A percentile compares a stretch with the other conserved stretches of the same genome.
Conservation (phyloP, 2,888 invertebrate genomes). For the Nasonovia ribisnigri region DNA sequence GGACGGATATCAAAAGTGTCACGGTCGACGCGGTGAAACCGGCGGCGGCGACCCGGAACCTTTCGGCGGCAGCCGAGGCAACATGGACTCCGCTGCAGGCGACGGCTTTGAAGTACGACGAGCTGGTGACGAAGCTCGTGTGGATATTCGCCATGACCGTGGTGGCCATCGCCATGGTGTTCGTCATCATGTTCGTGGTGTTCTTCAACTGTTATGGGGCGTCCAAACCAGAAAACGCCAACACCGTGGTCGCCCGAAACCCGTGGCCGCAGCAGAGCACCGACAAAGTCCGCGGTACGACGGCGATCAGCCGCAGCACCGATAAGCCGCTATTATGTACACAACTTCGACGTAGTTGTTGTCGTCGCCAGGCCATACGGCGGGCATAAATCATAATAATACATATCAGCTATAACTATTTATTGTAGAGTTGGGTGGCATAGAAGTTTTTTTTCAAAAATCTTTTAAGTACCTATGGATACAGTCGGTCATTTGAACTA, state of each 20-base stretch:
- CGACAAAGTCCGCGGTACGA: neutral
- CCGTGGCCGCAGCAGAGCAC: neutral
- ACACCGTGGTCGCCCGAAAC: neutral
- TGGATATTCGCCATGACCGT: conserved; percentile 53
- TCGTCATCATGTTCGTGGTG: conserved; percentile 42
- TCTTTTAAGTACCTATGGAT: neutral
- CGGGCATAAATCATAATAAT: neutral
- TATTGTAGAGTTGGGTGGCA: neutral
- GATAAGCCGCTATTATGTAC: neutral
- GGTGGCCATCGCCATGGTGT: conserved; percentile 43
- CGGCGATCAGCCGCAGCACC: neutral
- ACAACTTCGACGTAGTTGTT: too few species aligned
- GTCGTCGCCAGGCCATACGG: neutral
- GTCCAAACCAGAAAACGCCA: neutral
- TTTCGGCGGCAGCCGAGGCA: neutral
- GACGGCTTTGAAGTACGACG: conserved; percentile 43
- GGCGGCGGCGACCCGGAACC: neutral
- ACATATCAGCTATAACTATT: neutral
- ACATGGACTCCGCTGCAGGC: conserved; percentile 27
- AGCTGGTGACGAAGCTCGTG: conserved; percentile 49
- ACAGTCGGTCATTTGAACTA: neutral
- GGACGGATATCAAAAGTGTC: neutral
- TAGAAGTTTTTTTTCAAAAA: neutral
- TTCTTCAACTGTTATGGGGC: conserved; percentile 45
- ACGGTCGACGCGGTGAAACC: neutral